Evolutionary conservation across 2,888 invertebrate species (phyloP).

Genomic region (Leucozona laternaria): DNA sequence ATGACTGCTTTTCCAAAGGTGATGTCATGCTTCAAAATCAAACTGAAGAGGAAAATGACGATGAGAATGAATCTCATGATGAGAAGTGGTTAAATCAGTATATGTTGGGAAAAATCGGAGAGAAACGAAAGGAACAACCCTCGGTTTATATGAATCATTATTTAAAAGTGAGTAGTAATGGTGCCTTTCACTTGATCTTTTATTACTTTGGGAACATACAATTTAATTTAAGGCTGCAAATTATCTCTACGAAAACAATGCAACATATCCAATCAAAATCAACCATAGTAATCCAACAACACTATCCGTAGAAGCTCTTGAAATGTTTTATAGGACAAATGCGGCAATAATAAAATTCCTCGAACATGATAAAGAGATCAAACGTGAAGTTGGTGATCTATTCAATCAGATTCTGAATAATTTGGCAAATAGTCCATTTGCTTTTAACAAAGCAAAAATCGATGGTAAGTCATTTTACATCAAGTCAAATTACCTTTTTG

Average conservation of each 20-base stretch:
- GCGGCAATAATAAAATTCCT: constrained; percentile 95
- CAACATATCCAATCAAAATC: constrained; percentile 93
- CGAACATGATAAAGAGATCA: constrained; percentile 88
- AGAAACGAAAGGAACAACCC: constrained; percentile 92
- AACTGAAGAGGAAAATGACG: constrained; percentile 77
- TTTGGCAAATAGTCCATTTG: constrained; percentile 84
- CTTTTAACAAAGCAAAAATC: constrained; percentile 84
- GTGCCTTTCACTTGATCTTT: neutral
- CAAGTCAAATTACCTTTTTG: neutral
- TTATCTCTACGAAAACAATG: constrained; percentile 90
- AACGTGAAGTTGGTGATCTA: constrained; percentile 86
- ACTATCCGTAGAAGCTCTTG: constrained; percentile 94
- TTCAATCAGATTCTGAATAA: constrained; percentile 84
- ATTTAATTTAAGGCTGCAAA: constrained; percentile 87
- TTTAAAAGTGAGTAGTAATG: constrained; percentile 85
- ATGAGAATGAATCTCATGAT: constrained; percentile 86
- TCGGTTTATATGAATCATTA: constrained; percentile 91
- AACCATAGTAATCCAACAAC: constrained; percentile 93
- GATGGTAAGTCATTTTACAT: constrained; percentile 78
- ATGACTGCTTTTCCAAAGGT: constrained; percentile 90
- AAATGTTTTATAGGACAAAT: constrained; percentile 93
- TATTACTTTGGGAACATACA: constrained; percentile 53
- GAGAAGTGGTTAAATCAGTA: constrained; percentile 97
- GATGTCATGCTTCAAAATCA: constrained; percentile 86
- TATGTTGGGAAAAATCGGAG: constrained; percentile 97